A percentile compares a stretch with the other conserved stretches of the same genome.
phyloP scores from a whole-genome alignment of 2,797 vertebrate genomes.

The Tenualosa ilisha region DNA sequence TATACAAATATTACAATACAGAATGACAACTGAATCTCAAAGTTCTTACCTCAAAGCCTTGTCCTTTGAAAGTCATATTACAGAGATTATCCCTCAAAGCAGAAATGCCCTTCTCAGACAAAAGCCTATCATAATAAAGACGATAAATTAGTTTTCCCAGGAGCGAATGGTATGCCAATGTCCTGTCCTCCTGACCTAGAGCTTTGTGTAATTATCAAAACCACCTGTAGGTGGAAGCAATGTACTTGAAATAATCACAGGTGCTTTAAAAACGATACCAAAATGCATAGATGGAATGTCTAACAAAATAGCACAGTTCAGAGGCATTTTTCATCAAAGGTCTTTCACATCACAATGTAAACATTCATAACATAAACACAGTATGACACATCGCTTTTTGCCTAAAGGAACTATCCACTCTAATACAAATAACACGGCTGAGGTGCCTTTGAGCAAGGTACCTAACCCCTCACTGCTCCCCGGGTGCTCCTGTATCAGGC shows the following conservation, averaged over 20 bases:
- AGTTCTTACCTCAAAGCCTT: conserved; percentile 37
- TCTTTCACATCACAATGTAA: too few relatives aligned
- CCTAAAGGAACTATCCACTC: neutral
- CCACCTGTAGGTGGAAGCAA: conserved; percentile 37
- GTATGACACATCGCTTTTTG: neutral
- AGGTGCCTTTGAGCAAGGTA: too few relatives aligned
- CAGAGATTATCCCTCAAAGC: conserved; percentile 26
- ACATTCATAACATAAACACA: neutral
- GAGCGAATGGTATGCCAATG: neutral
- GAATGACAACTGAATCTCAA: neutral
- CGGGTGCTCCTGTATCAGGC: too few relatives aligned
- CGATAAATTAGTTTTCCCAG: neutral
- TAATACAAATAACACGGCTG: too few relatives aligned
- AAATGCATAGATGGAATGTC: too few relatives aligned
- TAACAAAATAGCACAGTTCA: neutral
- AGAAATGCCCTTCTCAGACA: conserved; percentile 34
- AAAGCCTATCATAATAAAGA: conserved; percentile 29
- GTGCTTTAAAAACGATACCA: too few relatives aligned
- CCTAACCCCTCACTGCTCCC: too few relatives aligned
- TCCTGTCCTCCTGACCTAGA: neutral
- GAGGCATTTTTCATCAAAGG: neutral
- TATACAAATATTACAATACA: neutral
- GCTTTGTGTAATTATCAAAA: neutral
- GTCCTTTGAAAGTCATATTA: conserved; percentile 32
- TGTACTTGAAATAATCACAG: neutral